Conservation (phyloP, 2,797 vertebrate genomes). For the Synanceia verrucosa region DNA sequence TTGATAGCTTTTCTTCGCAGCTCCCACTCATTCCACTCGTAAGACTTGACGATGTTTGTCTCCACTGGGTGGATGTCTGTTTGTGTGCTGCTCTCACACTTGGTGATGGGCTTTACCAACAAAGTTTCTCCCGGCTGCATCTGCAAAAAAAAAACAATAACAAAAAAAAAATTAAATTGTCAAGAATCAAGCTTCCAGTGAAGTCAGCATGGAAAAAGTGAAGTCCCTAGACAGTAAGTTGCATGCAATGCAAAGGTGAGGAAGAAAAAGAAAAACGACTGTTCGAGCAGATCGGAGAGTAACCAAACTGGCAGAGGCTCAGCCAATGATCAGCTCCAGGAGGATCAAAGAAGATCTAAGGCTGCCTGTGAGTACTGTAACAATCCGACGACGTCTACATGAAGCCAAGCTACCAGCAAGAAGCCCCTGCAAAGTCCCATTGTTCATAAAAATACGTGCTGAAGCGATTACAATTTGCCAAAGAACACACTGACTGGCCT, state of each 20-base stretch:
- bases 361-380: too few relatives aligned
- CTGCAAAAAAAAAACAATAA: slow-evolving; percentile 60
- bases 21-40: slow-evolving; percentile 98
- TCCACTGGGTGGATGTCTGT: slow-evolving; percentile 92
- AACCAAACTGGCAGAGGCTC: too few relatives aligned
- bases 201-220: background rate
- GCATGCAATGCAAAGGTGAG: background rate
- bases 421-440: too few relatives aligned
- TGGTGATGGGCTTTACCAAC: slow-evolving; percentile 73
- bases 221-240: background rate
- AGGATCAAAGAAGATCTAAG: too few relatives aligned
- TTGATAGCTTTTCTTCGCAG: slow-evolving; percentile 92
- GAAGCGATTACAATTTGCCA: too few relatives aligned
- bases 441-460: too few relatives aligned
- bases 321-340: too few relatives aligned
- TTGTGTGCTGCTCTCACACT: slow-evolving; percentile 86
- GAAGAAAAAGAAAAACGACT: too few relatives aligned
- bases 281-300: too few relatives aligned
- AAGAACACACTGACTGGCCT: too few relatives aligned
- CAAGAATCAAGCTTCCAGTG: background rate
- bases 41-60: slow-evolving; percentile 84
- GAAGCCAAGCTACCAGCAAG: too few relatives aligned
- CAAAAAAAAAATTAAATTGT: background rate
- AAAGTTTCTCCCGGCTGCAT: slow-evolving; percentile 70
- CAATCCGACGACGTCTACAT: too few relatives aligned